Base-by-base conservation (phyloP, 1,140 invertebrate species). In the Spodoptera frugiperda region DNA sequence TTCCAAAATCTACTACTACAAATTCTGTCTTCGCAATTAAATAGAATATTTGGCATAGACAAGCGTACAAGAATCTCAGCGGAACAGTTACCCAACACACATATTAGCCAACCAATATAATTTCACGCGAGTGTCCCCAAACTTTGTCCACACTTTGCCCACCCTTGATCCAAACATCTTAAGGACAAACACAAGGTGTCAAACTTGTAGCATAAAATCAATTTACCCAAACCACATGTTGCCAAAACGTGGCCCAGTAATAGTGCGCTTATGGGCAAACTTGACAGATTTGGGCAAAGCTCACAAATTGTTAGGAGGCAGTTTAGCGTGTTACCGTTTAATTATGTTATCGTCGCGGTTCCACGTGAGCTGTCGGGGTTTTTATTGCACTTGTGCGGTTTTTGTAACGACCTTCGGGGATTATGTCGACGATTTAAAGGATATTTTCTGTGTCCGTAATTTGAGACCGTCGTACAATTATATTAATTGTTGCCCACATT, bases 121-220 rank as follows among this genome's bases (percentile, higher is more conserved):
- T 21, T 48, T 15, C 39, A 19, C 33, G 33, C 44, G 9, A 59
- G 19, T 33, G 30, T 10, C 59, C 63, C 63, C 14, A 67, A 67
- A 67, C 12, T 67, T 25, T 39, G 33, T 19, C 10, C 17, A 67
- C 44, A 25, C 63, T 17, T 25, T n/a, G n/a, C n/a, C n/a, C n/a
- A n/a, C n/a, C n/a, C n/a, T n/a, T 39, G 25, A 39, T 33, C 14
- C 57, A 49, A 39, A 63, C 15, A 17, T 44, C 59, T 63, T 63
- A 63, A 44, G 59, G 54, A 57, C 54, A 57, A 57, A 57, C 54
- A 44, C 33, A 73, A 46, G 44, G 53, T 48, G 71, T 73, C 44
- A 72, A 72, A 72, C 30, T 72, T 72, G 51, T 53, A 53, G 65
- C 65, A 68, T 55, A 73, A 61, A 59, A 73, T 73, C 54, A 73